phyloP scores from a whole-genome alignment of 2,113 vertebrate species.

The Sisor rabdophorus region DNA sequence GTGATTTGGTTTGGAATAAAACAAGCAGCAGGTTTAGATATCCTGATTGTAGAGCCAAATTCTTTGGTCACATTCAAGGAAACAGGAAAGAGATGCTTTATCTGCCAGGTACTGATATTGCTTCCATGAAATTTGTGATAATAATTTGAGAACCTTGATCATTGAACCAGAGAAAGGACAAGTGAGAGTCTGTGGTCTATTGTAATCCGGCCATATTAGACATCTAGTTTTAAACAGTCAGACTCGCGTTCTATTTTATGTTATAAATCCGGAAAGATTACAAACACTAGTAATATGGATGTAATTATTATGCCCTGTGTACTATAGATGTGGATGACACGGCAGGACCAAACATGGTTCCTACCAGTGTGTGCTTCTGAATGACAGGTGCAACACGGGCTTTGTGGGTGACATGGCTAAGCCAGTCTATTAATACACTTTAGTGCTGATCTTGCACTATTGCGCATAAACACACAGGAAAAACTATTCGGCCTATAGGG shows the following conservation, averaged over 20 bases:
- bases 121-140: constrained; percentile 19
- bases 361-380: constrained; percentile 43
- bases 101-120: constrained; percentile 20
- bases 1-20: constrained; percentile 51
- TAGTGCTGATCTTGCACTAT: constrained; percentile 27
- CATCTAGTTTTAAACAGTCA: constrained; percentile 31
- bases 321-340: no score
- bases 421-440: not conserved
- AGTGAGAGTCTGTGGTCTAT: not conserved
- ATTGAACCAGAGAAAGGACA: not conserved
- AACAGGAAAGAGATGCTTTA: constrained; percentile 20
- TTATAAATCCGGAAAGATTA: constrained; percentile 29
- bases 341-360: constrained; percentile 45
- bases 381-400: constrained; percentile 47
- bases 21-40: constrained; percentile 43
- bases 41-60: constrained; percentile 28
- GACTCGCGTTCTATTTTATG: constrained; percentile 36
- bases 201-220: not conserved
- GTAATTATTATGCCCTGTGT: constrained; percentile 22
- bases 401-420: constrained; percentile 51
- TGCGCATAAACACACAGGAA: constrained; percentile 19
- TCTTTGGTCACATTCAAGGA: constrained; percentile 34
- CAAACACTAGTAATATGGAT: not conserved
- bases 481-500: constrained; percentile 11
- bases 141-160: constrained; percentile 9